Conservation (phyloP, 2,113 vertebrate species). For the Myrmophylax atrothorax region DNA sequence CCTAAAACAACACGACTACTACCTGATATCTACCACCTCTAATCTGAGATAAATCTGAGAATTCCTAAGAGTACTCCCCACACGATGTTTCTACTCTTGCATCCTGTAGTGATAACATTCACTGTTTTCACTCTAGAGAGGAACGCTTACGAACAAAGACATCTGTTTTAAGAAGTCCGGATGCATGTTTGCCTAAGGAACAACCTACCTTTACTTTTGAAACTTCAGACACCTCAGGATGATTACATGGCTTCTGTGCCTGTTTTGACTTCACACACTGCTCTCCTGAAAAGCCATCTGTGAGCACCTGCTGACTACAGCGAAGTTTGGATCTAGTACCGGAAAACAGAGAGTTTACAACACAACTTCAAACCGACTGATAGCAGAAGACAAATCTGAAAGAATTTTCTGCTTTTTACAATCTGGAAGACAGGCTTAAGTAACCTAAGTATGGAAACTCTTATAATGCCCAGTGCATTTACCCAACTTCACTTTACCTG, state of each 20-base stretch:
- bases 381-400: neutral
- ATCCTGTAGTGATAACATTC: neutral
- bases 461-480: neutral
- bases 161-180: neutral
- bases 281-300: constrained; percentile 80
- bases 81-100: neutral
- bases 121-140: neutral
- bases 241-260: constrained; percentile 77
- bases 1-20: neutral
- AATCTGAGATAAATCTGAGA: neutral
- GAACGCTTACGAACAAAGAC: neutral
- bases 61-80: neutral
- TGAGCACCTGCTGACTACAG: constrained; percentile 73
- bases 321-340: constrained; percentile 82
- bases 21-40: neutral
- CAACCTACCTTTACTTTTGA: constrained; percentile 77
- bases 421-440: neutral
- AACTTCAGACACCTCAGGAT: constrained; percentile 80
- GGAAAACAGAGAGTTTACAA: constrained; percentile 22
- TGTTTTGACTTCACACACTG: constrained; percentile 80
- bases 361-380: neutral
- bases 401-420: neutral
- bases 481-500: neutral
- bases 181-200: neutral
- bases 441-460: neutral